Evolutionary conservation across 1,140 invertebrate species (phyloP), one percentile per base, ranked within the genome.

Genomic region (Drosophila lowei): DNA sequence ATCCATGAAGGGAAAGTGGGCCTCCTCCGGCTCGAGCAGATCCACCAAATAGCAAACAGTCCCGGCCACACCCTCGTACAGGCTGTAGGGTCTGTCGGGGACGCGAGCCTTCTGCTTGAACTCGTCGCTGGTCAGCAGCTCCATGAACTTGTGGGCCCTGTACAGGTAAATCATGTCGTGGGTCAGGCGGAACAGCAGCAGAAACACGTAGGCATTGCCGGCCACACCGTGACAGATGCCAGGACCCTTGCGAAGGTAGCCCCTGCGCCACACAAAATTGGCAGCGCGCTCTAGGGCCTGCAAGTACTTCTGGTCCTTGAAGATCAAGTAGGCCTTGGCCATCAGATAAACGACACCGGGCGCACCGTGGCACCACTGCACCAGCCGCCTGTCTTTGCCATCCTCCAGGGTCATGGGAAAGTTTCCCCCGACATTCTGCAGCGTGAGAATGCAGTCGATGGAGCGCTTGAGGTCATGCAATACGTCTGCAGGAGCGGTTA

Each of bases 351-450:
- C 92, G 2, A 94, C 93, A 7, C 96, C 96, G 49, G 96, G 95
- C 25, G 96, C 96, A 2, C 97, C 97, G 91, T 97, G 96, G 92
- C 97, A 98, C 96, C 96, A 97, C 84, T 98, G 97, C 5, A 97
- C 94, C 3, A 97, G 86, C 64, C 96, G 94, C 66, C 93, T 90
- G 1, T 92, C 92, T 5, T 90, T 73, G 8, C 92, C 80, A 91
- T 97, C 96, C 89, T 96, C 95, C 86, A 95, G 93, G 2, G 94
- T 94, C 64, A 94, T 94, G 0, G 96, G 95, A 92, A 96, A 97
- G 90, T 97, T 97, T 1, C 95, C 96, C 56, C 94, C 93, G 2
- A 88, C 53, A 48, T 93, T 94, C 92, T 96, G 95, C 90, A 63
- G 96, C 73, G 88, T 94, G 95, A 60, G 92, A 91, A 76, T 95